Evolutionary conservation across 1,140 invertebrate species (phyloP), one percentile per base, ranked within the genome.

Genomic region (Chrysomallon squamiferum): DNA sequence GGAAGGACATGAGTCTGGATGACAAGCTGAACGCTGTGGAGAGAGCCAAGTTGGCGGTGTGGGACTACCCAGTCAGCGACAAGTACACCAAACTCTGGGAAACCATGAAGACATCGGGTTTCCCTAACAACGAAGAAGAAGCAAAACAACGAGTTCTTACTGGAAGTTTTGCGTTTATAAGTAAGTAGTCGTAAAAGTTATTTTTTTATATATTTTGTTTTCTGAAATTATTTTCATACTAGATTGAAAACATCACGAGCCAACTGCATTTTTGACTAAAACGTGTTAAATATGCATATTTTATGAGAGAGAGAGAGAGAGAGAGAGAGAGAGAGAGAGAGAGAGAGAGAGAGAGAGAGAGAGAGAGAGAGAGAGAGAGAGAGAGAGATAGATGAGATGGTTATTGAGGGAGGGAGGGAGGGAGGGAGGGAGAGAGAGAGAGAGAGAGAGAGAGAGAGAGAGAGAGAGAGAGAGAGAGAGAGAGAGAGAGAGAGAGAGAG

Each of bases 51-150:
- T 82, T 98, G 15, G 96, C 96, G 0, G 96, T 99, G 0, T 99
- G 96, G 96, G 96, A 99, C 83, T 99, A 98, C 85, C 97, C 97
- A 0, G 95, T 98, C 0, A 96, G 94, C 74, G 96, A 99, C 83
- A 98, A 97, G 77, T 99, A 96, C 84, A 98, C 95, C 1, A 98
- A 98, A 84, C 97, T 99, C 90, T 97, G 95, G 92, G 93, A 96
- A 81, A 94, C 94, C 0, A 99, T 99, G 95, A 90, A 93, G 76
- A 94, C 96, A 72, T 92, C 94, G 0, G 89, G 87, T 0, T 88
- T 98, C 25, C 96, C 96, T 0, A 86, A 88, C 20, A 89, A 87
- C 2, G 87, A 92, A 6, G 90, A 93, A 0, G 91, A 93, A 61
- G 96, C 95, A 0, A 79, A 98, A 0, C 85, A 88, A 15, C 88